These are phyloP conservation scores for Maccullochella peelii DNA, from an alignment of 2,113 vertebrate genomes.

Conservation along the genomic window DNA sequence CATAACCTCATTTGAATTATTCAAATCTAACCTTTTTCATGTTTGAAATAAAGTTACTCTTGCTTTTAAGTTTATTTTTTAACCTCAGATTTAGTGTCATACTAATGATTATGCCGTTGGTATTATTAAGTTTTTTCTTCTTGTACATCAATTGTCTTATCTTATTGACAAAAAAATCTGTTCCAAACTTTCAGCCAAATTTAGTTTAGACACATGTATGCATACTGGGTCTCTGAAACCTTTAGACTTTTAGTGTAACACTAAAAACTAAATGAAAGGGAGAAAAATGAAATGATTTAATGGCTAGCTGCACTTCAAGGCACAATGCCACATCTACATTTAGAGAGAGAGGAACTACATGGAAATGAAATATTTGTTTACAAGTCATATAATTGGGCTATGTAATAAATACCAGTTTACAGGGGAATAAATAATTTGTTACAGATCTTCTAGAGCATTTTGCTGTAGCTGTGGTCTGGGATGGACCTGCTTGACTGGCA, in stretches of 20 bases:
- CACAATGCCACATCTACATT: not conserved
- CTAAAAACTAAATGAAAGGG: not conserved
- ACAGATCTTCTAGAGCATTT: not conserved
- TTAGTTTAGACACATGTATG: not conserved
- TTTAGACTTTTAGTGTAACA: not conserved
- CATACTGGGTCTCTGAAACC: not conserved
- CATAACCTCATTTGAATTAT: not conserved
- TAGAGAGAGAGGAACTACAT: not conserved
- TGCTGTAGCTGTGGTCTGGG: not conserved
- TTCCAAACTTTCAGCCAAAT: not conserved
- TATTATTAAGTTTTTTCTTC: too few relatives aligned
- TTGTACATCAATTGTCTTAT: not conserved
- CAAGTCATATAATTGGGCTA: not conserved
- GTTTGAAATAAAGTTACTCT: not conserved
- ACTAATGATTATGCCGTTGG: not conserved
- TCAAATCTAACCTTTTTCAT: not conserved
- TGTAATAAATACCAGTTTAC: slow-evolving; percentile 22
- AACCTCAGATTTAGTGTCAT: not conserved
- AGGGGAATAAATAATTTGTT: not conserved
- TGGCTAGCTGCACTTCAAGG: not conserved
- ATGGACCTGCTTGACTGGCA: not conserved
- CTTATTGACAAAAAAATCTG: not conserved
- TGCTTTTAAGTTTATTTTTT: not conserved
- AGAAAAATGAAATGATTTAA: not conserved
- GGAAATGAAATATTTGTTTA: slow-evolving; percentile 26